Evolutionary conservation across 2,888 invertebrate species (phyloP), one percentile per base, ranked within the genome.

Genomic region (Macrosoma leucophasiata): DNA sequence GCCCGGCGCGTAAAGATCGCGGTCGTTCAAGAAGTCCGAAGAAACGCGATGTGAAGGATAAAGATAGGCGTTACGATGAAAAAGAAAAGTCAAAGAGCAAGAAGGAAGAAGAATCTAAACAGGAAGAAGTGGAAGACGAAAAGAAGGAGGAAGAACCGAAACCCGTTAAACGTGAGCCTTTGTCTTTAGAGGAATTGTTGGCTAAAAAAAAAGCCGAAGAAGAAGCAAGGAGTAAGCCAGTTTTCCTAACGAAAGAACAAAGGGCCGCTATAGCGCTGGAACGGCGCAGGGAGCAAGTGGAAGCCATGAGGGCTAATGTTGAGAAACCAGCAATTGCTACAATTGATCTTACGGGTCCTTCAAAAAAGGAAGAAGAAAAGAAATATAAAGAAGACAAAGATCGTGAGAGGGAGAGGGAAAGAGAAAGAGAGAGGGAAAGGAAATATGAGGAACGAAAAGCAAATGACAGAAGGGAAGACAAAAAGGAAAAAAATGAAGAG

Each of bases 161-260:
- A 45, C 62, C 56, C 3, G 51, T 60, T 10, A 84, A 62, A 73
- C 84, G 68, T 29, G 97, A 98, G 62, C 99, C 99, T 0, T 77
- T 98, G 9, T 98, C 98, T 3, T 79, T 99, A 34, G 99, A 99
- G 68, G 98, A 99, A 67, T 72, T 99, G 21, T 78, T 99, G 27
- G 93, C 95, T 0, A 97, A 97, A 73, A 97, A 97, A 65, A 97
- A 98, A 62, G 95, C 95, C 0, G 97, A 97, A 63, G 97, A 98
- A 68, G 94, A 93, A 58, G 96, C 95, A 1, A 88, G 94, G 30
- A 95, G 96, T 52, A 98, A 98, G 86, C 99, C 99, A 0, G 96
- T 97, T 15, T 99, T 99, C 67, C 81, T 99, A 19, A 95, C 96
- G 0, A 98, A 98, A 84, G 97, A 97, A 68, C 96, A 99, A 68